Evolutionary conservation across 2,888 invertebrate species (phyloP).

Genomic region (Unio delphinus): DNA sequence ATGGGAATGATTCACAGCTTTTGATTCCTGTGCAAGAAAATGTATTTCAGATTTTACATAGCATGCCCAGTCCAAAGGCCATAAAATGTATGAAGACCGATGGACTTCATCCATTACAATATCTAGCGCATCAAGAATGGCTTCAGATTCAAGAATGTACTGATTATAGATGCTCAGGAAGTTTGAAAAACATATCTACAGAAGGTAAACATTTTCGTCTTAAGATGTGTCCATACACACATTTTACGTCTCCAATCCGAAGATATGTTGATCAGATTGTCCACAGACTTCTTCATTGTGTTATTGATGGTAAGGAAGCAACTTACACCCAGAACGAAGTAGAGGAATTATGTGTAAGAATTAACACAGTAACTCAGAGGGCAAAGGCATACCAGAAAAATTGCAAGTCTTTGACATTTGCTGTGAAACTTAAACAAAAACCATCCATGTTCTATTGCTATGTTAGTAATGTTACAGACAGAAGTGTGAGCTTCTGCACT

Average conservation of each 20-base stretch:
- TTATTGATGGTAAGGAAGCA: slow-evolving; percentile 19
- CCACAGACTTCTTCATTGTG: slow-evolving; percentile 36
- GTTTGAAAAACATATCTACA: neutral
- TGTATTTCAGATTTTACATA: neutral
- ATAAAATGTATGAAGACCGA: slow-evolving; percentile 13
- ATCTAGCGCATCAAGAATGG: slow-evolving; percentile 17
- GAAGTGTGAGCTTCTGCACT: slow-evolving; percentile 27
- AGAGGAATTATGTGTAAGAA: slow-evolving; percentile 26
- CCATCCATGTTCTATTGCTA: slow-evolving; percentile 28
- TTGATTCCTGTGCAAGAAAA: neutral
- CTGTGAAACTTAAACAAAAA: slow-evolving; percentile 21
- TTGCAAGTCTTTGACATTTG: slow-evolving; percentile 26
- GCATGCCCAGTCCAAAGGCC: neutral
- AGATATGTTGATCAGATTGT: slow-evolving; percentile 38
- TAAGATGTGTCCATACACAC: slow-evolving; percentile 26
- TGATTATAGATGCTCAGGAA: slow-evolving; percentile 13
- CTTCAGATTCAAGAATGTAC: slow-evolving; percentile 18
- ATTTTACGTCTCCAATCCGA: slow-evolving; percentile 48
- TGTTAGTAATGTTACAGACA: slow-evolving; percentile 28
- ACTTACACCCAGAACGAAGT: slow-evolving; percentile 31
- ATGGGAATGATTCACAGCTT: neutral
- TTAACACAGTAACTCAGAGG: slow-evolving; percentile 31
- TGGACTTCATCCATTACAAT: neutral
- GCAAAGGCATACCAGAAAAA: slow-evolving; percentile 35
- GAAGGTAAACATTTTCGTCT: slow-evolving; percentile 30